A percentile compares a stretch with the other conserved stretches of the same genome.
phyloP scores from a whole-genome alignment of 2,797 vertebrate species.

The Peromyscus aztecus region DNA sequence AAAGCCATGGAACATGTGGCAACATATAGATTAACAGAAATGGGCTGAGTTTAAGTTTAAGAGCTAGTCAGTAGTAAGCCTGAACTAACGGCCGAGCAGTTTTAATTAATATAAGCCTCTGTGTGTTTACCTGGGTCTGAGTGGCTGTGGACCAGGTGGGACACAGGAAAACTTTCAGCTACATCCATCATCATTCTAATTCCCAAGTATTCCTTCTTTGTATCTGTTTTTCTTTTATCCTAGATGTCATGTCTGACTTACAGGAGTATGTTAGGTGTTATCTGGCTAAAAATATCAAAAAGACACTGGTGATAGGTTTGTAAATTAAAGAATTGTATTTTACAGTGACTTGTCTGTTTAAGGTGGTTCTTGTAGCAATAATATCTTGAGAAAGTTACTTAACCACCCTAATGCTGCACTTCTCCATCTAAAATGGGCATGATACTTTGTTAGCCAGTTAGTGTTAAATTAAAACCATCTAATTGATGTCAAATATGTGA shows the following conservation, averaged over 20 bases:
- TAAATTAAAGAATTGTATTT: not conserved
- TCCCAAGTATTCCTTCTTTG: not conserved
- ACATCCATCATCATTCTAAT: not conserved
- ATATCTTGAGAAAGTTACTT: slow-evolving; percentile 29
- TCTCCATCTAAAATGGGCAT: not conserved
- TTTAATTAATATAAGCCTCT: too few relatives aligned
- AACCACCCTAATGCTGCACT: not conserved
- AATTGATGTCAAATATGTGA: not conserved
- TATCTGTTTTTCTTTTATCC: not conserved
- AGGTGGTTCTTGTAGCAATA: not conserved
- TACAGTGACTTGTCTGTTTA: not conserved
- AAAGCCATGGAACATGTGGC: too few relatives aligned
- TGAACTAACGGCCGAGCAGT: too few relatives aligned
- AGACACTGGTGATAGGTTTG: not conserved
- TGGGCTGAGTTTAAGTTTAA: too few relatives aligned
- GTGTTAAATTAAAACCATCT: not conserved
- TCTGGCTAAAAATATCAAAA: not conserved
- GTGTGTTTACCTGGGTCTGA: too few relatives aligned
- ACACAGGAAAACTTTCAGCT: too few relatives aligned
- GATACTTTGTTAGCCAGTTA: not conserved
- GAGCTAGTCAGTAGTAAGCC: too few relatives aligned
- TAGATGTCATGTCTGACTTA: not conserved
- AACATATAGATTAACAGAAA: too few relatives aligned
- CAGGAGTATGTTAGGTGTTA: not conserved
- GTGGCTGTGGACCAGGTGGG: too few relatives aligned